Conservation (phyloP, 2,113 vertebrate genomes). For the Salvelinus sp. region DNA sequence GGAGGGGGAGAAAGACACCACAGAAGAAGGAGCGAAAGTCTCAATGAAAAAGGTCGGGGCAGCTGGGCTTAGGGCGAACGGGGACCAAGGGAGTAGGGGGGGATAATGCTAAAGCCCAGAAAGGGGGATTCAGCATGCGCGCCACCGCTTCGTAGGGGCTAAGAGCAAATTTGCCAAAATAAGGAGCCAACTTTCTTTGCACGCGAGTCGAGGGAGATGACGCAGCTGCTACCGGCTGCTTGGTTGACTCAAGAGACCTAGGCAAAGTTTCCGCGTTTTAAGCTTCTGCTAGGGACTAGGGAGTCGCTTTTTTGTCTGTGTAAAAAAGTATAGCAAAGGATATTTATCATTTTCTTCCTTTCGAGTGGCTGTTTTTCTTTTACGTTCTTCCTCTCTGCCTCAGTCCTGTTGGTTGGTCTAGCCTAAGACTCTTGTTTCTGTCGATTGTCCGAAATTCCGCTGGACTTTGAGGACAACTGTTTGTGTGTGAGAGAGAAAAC, state of each 20-base stretch:
- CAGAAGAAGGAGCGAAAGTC: slow-evolving; percentile 74
- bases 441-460: slow-evolving; percentile 26
- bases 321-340: slow-evolving; percentile 64
- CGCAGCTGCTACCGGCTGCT: slow-evolving; percentile 68
- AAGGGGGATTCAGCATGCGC: slow-evolving; percentile 33
- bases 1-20: slow-evolving; percentile 71
- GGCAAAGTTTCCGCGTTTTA: slow-evolving; percentile 60
- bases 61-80: slow-evolving; percentile 82
- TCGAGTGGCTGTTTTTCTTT: slow-evolving; percentile 31
- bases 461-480: slow-evolving; percentile 48
- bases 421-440: slow-evolving; percentile 52
- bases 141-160: too few relatives aligned
- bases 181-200: slow-evolving; percentile 83
- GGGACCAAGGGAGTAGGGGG: slow-evolving; percentile 74
- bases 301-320: slow-evolving; percentile 30
- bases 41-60: slow-evolving; percentile 77
- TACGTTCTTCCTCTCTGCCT: slow-evolving; percentile 31
- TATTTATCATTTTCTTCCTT: slow-evolving; percentile 60
- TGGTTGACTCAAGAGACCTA: slow-evolving; percentile 14
- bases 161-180: slow-evolving; percentile 84
- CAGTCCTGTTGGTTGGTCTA: slow-evolving; percentile 44
- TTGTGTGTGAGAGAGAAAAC: slow-evolving; percentile 22
- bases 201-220: slow-evolving; percentile 53
- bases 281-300: slow-evolving; percentile 32
- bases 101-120: slow-evolving; percentile 90